Base-by-base conservation (phyloP, 2,888 invertebrate genomes). In the Raillietiella orientalis region DNA sequence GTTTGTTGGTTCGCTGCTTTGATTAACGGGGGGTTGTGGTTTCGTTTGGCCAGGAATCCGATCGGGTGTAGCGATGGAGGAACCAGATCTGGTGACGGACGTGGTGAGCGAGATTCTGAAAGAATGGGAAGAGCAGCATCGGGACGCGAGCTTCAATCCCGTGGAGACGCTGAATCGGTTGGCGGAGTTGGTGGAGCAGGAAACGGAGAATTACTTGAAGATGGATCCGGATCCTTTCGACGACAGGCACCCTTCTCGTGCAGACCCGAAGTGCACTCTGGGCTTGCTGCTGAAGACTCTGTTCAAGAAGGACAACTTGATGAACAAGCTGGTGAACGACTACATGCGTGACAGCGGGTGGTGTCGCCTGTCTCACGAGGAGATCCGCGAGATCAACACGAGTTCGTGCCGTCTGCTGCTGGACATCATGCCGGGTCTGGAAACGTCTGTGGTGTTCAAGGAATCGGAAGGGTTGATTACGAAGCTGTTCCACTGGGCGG, bases 211-310 rank as follows among this genome's bases (percentile, higher is more conserved):
- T 32, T 93, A 84, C 41, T 59, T 74, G 50, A 82, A 84, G 44
- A 74, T 77, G 53, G 87, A 93, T 49, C 90, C 90, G 0, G 93
- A 96, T 50, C 96, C 93, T 0, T 79, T 93, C 42, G 93, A 96
- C 50, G 84, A 93, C 45, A 54, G 90, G 21, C 90, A 93, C 52
- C 93, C 93, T 2, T 77, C 77, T 9, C 54, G 82, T 30, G 71
- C 77, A 0, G 79, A 87, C 54, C 87, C 90, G 0, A 66, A 70
- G 35, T 82, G 82, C 40, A 66, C 71, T 16, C 57, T 87, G 24
- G 93, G 93, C 0, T 70, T 75, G 36, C 62, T 84, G 25, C 58
- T 93, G 24, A 90, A 87, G 51, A 62, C 70, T 31, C 53, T 93
- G 36, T 84, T 87, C 44, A 69, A 77, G 36, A 82, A 84, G 46